Base-by-base conservation (phyloP, 2,113 vertebrate species). In the Coracopsis vasa region DNA sequence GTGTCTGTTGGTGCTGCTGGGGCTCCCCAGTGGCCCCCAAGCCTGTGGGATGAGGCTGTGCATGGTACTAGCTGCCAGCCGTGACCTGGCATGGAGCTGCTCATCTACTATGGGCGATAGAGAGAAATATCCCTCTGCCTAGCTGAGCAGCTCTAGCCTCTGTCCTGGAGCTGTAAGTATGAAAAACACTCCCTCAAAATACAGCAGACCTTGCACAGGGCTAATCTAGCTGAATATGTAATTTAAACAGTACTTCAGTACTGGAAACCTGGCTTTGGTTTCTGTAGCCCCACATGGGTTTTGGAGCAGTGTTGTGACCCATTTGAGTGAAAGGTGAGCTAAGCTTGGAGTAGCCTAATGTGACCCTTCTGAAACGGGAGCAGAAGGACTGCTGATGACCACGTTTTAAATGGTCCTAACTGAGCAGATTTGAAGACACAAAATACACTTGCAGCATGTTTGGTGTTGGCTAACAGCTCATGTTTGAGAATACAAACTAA, bases 21-120 rank as follows among this genome's bases (percentile, higher is more conserved):
- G n/a, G 42, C 14, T 54, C 42, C 31, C 6, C 0, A 0, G 47
- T 23, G 28, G 9, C 2, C 17, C 19, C 39, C 2, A 4, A 62
- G 10, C 15, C 48, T 44, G 4, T n/a, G 33, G 42, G 48, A 20
- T 78, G 25, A 13, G 16, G 10, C 19, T 1, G 0, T 11, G 16
- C 1, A 2, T 60, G 21, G 16, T 45, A 27, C 11, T 45, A 21
- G 10, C 33, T 91, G 79, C 23, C 54, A 74, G 19, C 9, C 44
- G 41, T 7, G 4, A 29, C 15, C 18, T 67, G 33, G 16, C 47
- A 48, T 0, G 5, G 31, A 44, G 9, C 29, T 50, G 19, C n/a
- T 86, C 25, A n/a, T n/a, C 16, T 9, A 16, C 15, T 31, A 7
- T 42, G 12, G 27, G 23, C 86, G 51, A 91, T 23, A 20, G 7